A percentile compares a stretch with the other conserved stretches of the same genome.
Conservation (phyloP, 2,113 vertebrate genomes). For the Neodontobutis hainanensis region DNA sequence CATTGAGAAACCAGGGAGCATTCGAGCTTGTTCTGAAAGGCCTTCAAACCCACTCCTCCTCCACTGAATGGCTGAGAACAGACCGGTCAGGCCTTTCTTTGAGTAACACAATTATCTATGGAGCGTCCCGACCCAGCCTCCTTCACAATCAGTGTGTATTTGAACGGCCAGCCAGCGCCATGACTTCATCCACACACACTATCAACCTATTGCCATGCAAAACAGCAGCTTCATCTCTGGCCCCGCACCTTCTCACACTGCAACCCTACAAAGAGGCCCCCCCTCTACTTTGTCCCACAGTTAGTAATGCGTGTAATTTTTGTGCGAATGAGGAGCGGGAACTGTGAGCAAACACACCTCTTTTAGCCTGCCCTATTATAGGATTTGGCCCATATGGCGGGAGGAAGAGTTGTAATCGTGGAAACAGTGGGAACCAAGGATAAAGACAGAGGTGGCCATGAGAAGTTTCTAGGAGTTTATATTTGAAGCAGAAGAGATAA, state of each 20-base stretch:
- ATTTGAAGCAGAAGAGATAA: constrained; percentile 25
- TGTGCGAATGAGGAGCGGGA: constrained; percentile 53
- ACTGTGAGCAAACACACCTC: constrained; percentile 66
- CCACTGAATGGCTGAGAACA: constrained; percentile 75
- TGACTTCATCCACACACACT: constrained; percentile 67
- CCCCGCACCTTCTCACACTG: constrained; percentile 50
- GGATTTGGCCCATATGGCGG: constrained; percentile 59
- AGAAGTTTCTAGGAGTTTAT: constrained; percentile 28
- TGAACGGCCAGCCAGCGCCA: constrained; percentile 65
- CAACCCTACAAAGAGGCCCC: constrained; percentile 35
- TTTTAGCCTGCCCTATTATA: constrained; percentile 57
- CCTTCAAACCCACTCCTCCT: constrained; percentile 58
- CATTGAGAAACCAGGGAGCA: constrained; percentile 68
- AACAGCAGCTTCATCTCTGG: constrained; percentile 61
- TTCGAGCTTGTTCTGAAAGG: constrained; percentile 73
- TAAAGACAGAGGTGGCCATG: constrained; percentile 9
- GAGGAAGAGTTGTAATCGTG: constrained; percentile 65
- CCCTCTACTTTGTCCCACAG: constrained; percentile 64
- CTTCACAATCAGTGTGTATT: constrained; percentile 65
- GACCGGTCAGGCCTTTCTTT: constrained; percentile 64
- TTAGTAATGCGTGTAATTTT: constrained; percentile 75
- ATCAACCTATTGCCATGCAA: constrained; percentile 80
- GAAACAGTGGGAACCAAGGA: constrained; percentile 32
- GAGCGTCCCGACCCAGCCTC: constrained; percentile 60
- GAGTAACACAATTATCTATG: constrained; percentile 80